Evolutionary conservation across 2,888 invertebrate species (phyloP), one percentile per base, ranked within the genome.

Genomic region (Pterostichus madidus): DNA sequence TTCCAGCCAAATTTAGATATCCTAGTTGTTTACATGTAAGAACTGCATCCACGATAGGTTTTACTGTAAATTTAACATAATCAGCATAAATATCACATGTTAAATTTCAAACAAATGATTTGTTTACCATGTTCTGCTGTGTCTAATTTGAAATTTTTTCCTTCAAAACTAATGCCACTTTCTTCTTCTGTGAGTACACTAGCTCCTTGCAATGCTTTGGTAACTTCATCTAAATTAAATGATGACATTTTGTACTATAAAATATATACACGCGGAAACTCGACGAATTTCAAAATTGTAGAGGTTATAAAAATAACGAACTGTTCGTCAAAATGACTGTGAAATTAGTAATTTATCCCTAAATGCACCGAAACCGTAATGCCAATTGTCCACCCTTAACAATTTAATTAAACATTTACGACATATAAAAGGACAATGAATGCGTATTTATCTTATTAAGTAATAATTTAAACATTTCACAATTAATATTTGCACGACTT

Each of bases 1-100:
- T 99, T 6, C 98, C 99, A 85, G 97, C 97, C 46, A 99, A 91
- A 82, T 96, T 94, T 5, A 99, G 91, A 85, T 92, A 95, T 79
- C 93, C 92, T 82, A 98, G 91, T 46, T 93, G 91, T 0, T 92
- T 89, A 87, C 95, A 95, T 77, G 92, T 91, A 84, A 94, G 91
- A 80, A 99, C 96, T 0, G 95, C 96, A 13, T 95, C 93, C 4
- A 96, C 93, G 3, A 98, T 94, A 75, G 92, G 92, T 87, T 94
- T 91, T 0, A 95, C 96, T 96, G 89, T 32, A 87, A 89, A 85
- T 84, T 80, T 73, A 84, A 75, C 31, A 76, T 53, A 79, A 56
- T 77, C n/a, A 44, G 77, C 17, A 64, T 59, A 44, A 59, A 75
- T 52, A 82, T 31, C 31, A 76, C 75, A 32, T 53, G 35, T 81